A percentile compares a stretch with the other conserved stretches of the same genome.
phyloP scores from a whole-genome alignment of 2,113 vertebrate genomes.

The Muntiacus reevesi region DNA sequence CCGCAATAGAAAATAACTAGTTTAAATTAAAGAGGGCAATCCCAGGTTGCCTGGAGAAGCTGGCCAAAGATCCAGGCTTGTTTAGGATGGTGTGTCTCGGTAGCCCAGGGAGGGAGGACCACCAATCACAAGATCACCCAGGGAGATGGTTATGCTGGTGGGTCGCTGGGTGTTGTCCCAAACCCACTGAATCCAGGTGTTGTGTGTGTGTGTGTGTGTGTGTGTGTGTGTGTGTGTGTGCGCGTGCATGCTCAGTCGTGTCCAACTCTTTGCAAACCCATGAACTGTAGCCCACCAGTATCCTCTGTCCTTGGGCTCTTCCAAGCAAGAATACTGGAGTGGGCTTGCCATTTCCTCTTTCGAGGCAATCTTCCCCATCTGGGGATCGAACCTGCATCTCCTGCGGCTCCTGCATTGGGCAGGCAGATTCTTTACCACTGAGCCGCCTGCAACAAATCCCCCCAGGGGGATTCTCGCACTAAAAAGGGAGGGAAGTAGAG shows the following conservation, averaged over 20 bases:
- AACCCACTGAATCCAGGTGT: not conserved
- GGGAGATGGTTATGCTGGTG: not conserved
- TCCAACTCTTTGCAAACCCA: not conserved
- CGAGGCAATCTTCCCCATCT: not conserved
- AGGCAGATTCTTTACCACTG: not conserved
- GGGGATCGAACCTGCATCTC: rapidly evolving
- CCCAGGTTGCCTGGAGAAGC: not conserved
- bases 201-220: not conserved
- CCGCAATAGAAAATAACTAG: not conserved
- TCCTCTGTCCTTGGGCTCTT: not conserved
- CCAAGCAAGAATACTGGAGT: not conserved
- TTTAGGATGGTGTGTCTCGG: too few relatives aligned
- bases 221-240: not conserved
- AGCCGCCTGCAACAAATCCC: not conserved
- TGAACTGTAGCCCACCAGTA: not conserved
- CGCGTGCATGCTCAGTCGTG: rapidly evolving
- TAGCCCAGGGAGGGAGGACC: not conserved
- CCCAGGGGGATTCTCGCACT: not conserved
- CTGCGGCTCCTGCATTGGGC: not conserved
- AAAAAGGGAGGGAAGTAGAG: not conserved
- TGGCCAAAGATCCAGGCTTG: not conserved
- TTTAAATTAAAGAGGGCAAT: not conserved
- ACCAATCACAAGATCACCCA: not conserved
- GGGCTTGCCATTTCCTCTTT: not conserved
- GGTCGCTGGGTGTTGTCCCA: not conserved